Evolutionary conservation across 2,888 invertebrate species (phyloP), one percentile per base, ranked within the genome.

Genomic region (Allophyes oxyacanthae): DNA sequence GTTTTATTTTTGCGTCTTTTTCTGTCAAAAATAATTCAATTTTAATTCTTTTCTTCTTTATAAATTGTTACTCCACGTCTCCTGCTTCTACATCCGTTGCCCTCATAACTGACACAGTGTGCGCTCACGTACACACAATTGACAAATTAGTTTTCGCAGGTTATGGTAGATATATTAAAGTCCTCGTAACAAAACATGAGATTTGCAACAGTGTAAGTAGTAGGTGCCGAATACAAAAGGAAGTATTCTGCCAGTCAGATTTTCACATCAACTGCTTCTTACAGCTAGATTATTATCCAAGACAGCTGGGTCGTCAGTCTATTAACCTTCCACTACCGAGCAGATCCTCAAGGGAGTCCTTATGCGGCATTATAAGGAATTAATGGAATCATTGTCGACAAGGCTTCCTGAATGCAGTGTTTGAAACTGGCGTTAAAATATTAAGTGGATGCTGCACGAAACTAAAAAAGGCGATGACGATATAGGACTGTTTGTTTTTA

Each of bases 301-400:
- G 59, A 44, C 32, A 60, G n/a, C 10, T 10, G 14, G n/a, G 7
- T 4, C 5, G 28, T 59, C 42, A n/a, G 37, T 41, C 49, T 32
- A 61, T 67, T 67, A 64, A 34, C 26, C n/a, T 38, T 10, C 9
- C 6, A 11, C 42, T 36, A 25, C 15, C 26, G n/a, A 15, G 6
- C 20, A 13, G 9, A 44, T 44, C 3, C 64, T 13, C 64, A 0
- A 33, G 37, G 64, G 64, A 48, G 20, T 10, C 56, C 45, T 46
- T 50, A 56, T 48, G 36, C 46, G 43, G 70, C 30, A 25, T 40
- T 30, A 63, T 63, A 40, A 34, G 4, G 2, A 56, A 63, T 69
- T 65, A 63, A 63, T 63, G 50, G 50, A 63, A 65, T 65, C 46
- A 64, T 55, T 43, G 45, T 34, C 46, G 33, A 34, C 57, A 40